phyloP scores from a whole-genome alignment of 2,113 vertebrate species.

The Mustela nigripes region DNA sequence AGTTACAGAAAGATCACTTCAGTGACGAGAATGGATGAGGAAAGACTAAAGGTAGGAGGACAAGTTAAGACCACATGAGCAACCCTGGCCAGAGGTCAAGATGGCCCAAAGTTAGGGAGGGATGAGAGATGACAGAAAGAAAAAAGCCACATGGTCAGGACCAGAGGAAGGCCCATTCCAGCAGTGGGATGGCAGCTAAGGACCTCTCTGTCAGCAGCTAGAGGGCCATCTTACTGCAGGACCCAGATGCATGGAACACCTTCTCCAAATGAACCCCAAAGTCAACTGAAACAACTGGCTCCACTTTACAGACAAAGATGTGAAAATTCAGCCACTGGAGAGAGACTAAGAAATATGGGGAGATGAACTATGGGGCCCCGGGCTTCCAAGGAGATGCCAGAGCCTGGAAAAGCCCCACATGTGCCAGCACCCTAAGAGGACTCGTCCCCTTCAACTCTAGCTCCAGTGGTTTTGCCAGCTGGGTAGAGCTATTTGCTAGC shows the following conservation, averaged over 20 bases:
- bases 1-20: not conserved
- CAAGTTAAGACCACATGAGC: not conserved
- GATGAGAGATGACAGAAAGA: not conserved
- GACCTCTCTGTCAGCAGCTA: not conserved
- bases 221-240: not conserved
- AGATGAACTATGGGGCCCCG: not conserved
- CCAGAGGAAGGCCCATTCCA: not conserved
- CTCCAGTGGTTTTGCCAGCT: not conserved
- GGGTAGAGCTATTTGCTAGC: slow-evolving; percentile 4
- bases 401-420: not conserved
- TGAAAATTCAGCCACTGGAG: slow-evolving; percentile 6
- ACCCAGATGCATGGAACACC: not conserved
- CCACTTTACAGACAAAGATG: not conserved
- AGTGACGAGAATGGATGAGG: not conserved
- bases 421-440: not conserved
- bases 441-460: slow-evolving; percentile 1
- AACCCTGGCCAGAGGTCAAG: not conserved
- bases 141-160: not conserved
- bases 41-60: not conserved
- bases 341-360: not conserved
- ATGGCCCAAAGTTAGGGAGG: not conserved
- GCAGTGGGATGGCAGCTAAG: not conserved
- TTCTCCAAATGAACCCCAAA: not conserved
- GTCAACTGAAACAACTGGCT: not conserved
- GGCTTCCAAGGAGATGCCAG: not conserved